phyloP scores from a whole-genome alignment of 2,113 vertebrate species.

The Brachyhypopomus gauderio region DNA sequence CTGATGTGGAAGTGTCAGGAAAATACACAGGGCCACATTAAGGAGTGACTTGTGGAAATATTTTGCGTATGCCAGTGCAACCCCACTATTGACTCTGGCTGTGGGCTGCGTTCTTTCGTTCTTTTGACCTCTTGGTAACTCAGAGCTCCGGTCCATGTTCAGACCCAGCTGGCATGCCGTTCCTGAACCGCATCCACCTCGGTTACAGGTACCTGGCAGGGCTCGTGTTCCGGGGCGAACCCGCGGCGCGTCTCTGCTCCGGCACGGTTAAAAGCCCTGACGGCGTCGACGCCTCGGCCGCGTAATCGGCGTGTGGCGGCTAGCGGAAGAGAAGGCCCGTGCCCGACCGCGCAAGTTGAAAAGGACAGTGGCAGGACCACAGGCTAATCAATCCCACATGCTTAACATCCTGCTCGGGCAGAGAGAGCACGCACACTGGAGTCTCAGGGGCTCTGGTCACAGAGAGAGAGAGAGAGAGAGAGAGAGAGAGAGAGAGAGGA shows the following conservation, averaged over 20 bases:
- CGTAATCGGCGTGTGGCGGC: constrained; percentile 22
- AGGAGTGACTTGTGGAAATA: constrained; percentile 55
- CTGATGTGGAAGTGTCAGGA: constrained; percentile 52
- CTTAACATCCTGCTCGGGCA: constrained; percentile 38
- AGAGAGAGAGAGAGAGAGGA: constrained; percentile 16
- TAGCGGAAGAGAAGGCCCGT: constrained; percentile 40
- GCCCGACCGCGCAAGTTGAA: constrained; percentile 29
- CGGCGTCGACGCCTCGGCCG: constrained; percentile 36
- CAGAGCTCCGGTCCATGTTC: constrained; percentile 19
- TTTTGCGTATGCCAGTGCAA: constrained; percentile 46
- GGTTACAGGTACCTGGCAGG: constrained; percentile 41
- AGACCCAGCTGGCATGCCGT: constrained; percentile 21
- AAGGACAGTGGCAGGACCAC: constrained; percentile 54
- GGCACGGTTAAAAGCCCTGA: constrained; percentile 26
- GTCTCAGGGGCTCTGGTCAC: constrained; percentile 18
- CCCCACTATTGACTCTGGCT: constrained; percentile 59
- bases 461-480: constrained; percentile 24
- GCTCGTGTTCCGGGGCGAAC: not conserved
- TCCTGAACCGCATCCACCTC: constrained; percentile 38
- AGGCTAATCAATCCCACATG: constrained; percentile 59
- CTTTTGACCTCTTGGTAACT: constrained; percentile 44
- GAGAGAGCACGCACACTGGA: constrained; percentile 20
- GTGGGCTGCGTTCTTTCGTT: constrained; percentile 54
- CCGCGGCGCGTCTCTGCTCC: not conserved
- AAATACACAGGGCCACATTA: constrained; percentile 44